A percentile compares a stretch with the other conserved stretches of the same genome.
Conservation (phyloP, 2,888 invertebrate genomes). For the Hermodice carunculata region DNA sequence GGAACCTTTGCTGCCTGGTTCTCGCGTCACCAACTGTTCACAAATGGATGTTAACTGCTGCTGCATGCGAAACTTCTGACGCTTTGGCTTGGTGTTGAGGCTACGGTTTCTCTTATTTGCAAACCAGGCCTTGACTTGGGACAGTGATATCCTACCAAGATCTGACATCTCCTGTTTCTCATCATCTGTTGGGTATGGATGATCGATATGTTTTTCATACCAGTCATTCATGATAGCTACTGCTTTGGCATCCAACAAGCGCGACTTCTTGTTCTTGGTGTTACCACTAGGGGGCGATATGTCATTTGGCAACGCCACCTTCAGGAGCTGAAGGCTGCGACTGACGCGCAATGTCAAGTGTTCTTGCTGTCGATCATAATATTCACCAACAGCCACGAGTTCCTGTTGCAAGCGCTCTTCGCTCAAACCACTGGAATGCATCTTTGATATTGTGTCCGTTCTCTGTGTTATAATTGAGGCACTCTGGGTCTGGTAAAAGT, state of each 20-base stretch:
- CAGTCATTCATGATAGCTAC: conserved; percentile 55
- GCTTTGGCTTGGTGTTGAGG: conserved; percentile 52
- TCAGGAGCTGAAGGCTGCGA: conserved; percentile 54
- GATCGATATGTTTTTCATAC: conserved; percentile 50
- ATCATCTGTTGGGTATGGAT: conserved; percentile 60
- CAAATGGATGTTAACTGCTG: conserved; percentile 19
- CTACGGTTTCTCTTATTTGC: conserved; percentile 63
- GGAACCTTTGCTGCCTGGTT: too few species aligned
- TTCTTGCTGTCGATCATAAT: conserved; percentile 51
- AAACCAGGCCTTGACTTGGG: conserved; percentile 63
- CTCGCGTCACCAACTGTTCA: conserved; percentile 9
- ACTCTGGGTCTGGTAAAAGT: conserved; percentile 54
- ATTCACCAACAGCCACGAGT: conserved; percentile 27
- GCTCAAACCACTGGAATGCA: background rate
- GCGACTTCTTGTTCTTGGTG: conserved; percentile 38
- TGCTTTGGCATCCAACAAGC: conserved; percentile 51
- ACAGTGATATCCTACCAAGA: conserved; percentile 49
- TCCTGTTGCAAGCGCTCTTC: conserved; percentile 19
- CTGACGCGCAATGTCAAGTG: conserved; percentile 54
- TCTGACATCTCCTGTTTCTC: conserved; percentile 56
- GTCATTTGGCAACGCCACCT: conserved; percentile 45
- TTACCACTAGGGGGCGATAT: conserved; percentile 18
- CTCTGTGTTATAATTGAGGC: conserved; percentile 51
- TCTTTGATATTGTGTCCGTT: conserved; percentile 43
- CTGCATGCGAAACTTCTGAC: conserved; percentile 27